A percentile compares a stretch with the other conserved stretches of the same genome.
These are phyloP conservation scores for Lapara coniferarum DNA, from an alignment of 2,888 invertebrate genomes.

Conservation along the genomic window DNA sequence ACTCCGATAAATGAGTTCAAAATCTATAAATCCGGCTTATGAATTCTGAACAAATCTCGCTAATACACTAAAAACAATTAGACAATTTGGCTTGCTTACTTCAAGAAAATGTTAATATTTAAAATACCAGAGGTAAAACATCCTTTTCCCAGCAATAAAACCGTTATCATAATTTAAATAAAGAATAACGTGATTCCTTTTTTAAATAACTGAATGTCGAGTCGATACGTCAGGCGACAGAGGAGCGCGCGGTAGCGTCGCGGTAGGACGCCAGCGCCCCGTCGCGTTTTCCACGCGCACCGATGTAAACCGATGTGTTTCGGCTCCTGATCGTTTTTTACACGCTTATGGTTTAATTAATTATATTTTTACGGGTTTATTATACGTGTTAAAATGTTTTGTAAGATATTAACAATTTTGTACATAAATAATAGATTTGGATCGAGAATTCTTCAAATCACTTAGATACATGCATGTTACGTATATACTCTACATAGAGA, in stretches of 20 bases:
- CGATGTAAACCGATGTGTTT: conserved; percentile 27
- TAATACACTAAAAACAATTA: no score
- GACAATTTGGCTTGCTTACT: no score
- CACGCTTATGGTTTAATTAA: conserved; percentile 23
- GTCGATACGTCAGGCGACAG: conserved; percentile 44
- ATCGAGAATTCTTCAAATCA: neutral
- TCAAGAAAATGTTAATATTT: neutral
- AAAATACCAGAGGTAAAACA: neutral
- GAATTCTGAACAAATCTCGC: no score
- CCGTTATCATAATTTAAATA: conserved; percentile 27
- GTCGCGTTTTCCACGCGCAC: conserved; percentile 29
- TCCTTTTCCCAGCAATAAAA: neutral
- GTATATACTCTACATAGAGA: no score
- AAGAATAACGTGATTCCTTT: conserved; percentile 34
- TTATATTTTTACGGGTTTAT: conserved; percentile 19
- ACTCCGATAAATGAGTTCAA: no score
- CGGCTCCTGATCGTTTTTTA: conserved; percentile 25
- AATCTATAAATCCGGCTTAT: no score
- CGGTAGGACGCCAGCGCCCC: conserved; percentile 40
- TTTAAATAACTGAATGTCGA: conserved; percentile 40
- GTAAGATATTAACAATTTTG: neutral
- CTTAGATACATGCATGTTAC: neutral
- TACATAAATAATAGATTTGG: no score
- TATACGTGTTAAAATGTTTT: conserved; percentile 19
- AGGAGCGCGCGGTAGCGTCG: conserved; percentile 54